Evolutionary conservation across 2,113 vertebrate species (phyloP).

Genomic region (Menura novaehollandiae): DNA sequence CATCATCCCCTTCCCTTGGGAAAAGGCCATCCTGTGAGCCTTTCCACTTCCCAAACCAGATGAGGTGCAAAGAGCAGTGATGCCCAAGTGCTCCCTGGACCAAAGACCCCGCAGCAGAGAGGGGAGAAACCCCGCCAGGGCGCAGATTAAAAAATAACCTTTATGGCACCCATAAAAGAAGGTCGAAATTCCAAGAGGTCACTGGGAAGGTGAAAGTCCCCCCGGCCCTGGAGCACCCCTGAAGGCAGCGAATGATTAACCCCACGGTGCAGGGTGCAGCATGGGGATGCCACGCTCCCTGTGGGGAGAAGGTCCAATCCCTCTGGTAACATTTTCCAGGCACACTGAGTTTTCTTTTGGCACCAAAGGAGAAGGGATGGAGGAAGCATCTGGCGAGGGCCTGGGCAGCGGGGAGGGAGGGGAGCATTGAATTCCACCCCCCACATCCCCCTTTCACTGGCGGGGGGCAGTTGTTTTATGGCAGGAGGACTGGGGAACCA

Average conservation of each 20-base stretch:
- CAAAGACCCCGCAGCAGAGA: not conserved
- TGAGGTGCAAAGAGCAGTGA: accelerated
- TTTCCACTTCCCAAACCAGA: not conserved
- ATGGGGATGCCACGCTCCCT: accelerated
- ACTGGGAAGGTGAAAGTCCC: not conserved
- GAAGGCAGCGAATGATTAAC: constrained; percentile 17
- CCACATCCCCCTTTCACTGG: constrained; percentile 28
- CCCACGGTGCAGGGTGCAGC: not conserved
- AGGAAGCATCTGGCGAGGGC: constrained; percentile 36
- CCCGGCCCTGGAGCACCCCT: not conserved
- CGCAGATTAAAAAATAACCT: not conserved
- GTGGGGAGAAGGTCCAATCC: not conserved
- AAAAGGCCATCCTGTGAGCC: not conserved
- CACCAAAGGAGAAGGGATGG: not conserved
- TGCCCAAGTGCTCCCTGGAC: accelerated
- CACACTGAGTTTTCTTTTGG: not conserved
- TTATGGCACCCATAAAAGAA: constrained; percentile 47
- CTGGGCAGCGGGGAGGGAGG: not conserved
- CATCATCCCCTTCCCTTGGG: not conserved
- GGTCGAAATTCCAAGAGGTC: constrained; percentile 10
- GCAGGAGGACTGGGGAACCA: constrained; percentile 22
- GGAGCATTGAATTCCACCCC: constrained; percentile 40
- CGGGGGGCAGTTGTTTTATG: constrained; percentile 39
- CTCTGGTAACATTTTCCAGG: not conserved
- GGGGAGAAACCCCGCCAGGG: accelerated